Evolutionary conservation across 2,113 vertebrate species (phyloP), one percentile per base, ranked within the genome.

Genomic region (Willisornis vidua): DNA sequence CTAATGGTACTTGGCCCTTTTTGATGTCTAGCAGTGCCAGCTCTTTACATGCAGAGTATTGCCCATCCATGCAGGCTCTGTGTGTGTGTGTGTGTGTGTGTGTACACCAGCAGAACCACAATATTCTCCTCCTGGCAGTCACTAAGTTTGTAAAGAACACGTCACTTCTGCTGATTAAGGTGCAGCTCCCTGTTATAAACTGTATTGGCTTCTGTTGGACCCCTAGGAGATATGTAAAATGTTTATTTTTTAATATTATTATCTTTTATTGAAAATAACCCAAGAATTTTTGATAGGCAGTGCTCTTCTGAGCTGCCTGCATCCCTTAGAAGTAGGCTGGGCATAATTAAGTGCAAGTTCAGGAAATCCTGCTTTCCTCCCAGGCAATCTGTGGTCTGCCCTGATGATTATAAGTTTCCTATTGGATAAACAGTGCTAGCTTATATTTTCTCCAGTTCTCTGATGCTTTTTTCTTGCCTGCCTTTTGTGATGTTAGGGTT

Each of bases 361-460:
- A 94, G 82, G 83, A 89, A 91, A 86, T 79, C 46, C 58, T 70
- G 6, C 10, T 6, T 85, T 88, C 85, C 51, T 89, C 74, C 78
- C 49, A 16, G 62, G 58, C 67, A 58, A 1, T 71, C 43, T 74
- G 11, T 45, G 59, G 16, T 43, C 62, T 92, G 41, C 62, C 28
- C 17, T 63, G 49, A 48, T 51, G 52, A 73, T 55, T 79, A 29
- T 41, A 86, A 43, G 9, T n/a, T 88, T 94, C n/a, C 77, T 51
- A 13, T 33, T 86, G 29, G 59, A 78, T 86, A 72, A 73, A 52
- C 25, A 66, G 28, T 37, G 12, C 46, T 20, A 7, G 37, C 58
- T 81, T 94, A 20, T 39, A 6, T 78, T 76, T 93, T 48, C 35
- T 78, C 54, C 28, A 25, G 23, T 77, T 86, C 59, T 81, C 55